These are phyloP conservation scores for Pollicipes pollicipes DNA, from an alignment of 1,140 invertebrate species.

Conservation along the genomic window DNA sequence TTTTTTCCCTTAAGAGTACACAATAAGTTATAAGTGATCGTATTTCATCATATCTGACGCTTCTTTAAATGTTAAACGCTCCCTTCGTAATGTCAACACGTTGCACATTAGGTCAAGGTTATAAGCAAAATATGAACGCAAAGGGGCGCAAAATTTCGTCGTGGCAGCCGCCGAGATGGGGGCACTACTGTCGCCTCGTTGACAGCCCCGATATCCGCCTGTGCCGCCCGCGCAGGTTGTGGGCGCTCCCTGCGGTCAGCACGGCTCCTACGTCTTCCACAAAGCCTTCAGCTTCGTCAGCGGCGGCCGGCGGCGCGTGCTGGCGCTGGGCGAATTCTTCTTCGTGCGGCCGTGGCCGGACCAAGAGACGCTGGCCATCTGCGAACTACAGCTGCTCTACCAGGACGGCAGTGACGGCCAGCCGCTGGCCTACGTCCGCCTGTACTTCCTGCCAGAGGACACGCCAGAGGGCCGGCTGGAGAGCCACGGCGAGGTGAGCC, in stretches of 20 bases:
- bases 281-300: constrained; percentile 50
- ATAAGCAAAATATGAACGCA: too few species aligned
- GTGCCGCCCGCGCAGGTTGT: too few species aligned
- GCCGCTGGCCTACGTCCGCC: constrained; percentile 52
- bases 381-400: constrained; percentile 76
- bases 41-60: too few species aligned
- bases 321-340: constrained; percentile 73
- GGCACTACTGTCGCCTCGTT: too few species aligned
- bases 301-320: constrained; percentile 42
- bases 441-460: constrained; percentile 87
- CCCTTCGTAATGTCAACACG: too few species aligned
- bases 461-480: constrained; percentile 57
- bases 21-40: too few species aligned
- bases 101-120: too few species aligned
- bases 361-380: constrained; percentile 62
- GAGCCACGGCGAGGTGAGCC: constrained; percentile 63
- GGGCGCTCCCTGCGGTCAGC: constrained; percentile 59
- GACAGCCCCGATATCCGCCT: too few species aligned
- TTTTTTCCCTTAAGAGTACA: too few species aligned
- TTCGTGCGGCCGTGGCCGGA: constrained; percentile 65
- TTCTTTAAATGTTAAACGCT: too few species aligned
- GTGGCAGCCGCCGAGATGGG: too few species aligned
- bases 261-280: constrained; percentile 78
- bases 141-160: too few species aligned
- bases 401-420: constrained; percentile 60